Evolutionary conservation across 2,797 vertebrate species (phyloP), one percentile per base, ranked within the genome.

Genomic region (Halcyon badia): DNA sequence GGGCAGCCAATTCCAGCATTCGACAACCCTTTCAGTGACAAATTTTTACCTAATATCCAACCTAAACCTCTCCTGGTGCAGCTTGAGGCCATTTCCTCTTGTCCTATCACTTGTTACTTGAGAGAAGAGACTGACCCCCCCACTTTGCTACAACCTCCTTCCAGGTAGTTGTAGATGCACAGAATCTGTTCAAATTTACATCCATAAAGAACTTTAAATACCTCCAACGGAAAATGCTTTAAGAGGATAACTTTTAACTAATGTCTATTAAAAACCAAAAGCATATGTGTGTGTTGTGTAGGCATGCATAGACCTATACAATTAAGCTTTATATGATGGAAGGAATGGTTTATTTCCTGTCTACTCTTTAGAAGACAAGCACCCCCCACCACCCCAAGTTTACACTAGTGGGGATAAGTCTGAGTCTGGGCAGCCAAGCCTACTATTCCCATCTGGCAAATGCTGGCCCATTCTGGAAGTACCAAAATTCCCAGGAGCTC

Each of bases 381-480:
- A 17, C 13, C 9, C n/a, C 18, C 13, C 21, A 51, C 28, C 0
- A 0, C 8, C 24, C 41, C 0, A 0, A 64, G 15, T 21, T 24
- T 35, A 46, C 49, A 19, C 24, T 3, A 1, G 7, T 48, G 51
- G 14, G 6, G 24, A 33, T 69, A 56, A 75, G 49, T 22, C 64
- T 1, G 0, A 70, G 39, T 20, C 37, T 0, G 0, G 51, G 51
- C 48, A 83, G 60, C 80, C 72, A 66, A 80, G n/a, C 20, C 39
- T 30, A 9, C 46, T 37, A 5, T 8, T 58, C 56, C 48, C 7
- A 8, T 41, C 60, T 12, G 6, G 14, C 49, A 77, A 92, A 46
- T 87, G 54, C 68, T 44, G 24, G 46, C 41, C 91, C 41, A 14
- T 65, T 57, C 60, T 51, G 83, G 18, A 92, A 90, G 26, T 21